Evolutionary conservation across 1,140 invertebrate species (phyloP).

Genomic region (Drosophila ironensis): DNA sequence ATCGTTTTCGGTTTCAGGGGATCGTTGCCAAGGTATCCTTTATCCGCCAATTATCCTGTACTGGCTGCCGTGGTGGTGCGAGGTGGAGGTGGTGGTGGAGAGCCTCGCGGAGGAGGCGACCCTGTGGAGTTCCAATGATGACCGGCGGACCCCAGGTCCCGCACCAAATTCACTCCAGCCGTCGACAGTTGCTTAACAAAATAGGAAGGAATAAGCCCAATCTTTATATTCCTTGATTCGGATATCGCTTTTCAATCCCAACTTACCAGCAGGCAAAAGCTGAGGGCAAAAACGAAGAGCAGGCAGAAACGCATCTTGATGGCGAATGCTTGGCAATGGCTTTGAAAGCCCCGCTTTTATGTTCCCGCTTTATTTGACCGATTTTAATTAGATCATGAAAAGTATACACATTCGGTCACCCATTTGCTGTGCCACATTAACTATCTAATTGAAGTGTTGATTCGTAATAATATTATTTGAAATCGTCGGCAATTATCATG

Average conservation of each 20-base stretch:
- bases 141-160: neutral
- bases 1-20: neutral
- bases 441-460: conserved; percentile 54
- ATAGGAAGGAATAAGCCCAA: neutral
- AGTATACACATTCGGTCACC: conserved; percentile 17
- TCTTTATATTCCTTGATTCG: neutral
- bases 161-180: conserved; percentile 11
- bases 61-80: conserved; percentile 33
- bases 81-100: conserved; percentile 37
- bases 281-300: conserved; percentile 38
- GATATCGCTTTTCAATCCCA: neutral
- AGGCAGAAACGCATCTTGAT: conserved; percentile 59
- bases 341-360: conserved; percentile 57
- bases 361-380: neutral
- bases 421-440: conserved; percentile 58
- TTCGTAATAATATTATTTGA: conserved; percentile 33
- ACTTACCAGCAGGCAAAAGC: conserved; percentile 51
- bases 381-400: neutral
- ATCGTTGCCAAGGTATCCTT: neutral
- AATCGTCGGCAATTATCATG: conserved; percentile 48
- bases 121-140: conserved; percentile 34
- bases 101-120: conserved; percentile 7
- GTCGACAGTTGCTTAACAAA: conserved; percentile 27
- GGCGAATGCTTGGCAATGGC: conserved; percentile 47
- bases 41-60: conserved; percentile 10